Conservation (phyloP, 2,113 vertebrate species). For the Aptenodytes forsteri region DNA sequence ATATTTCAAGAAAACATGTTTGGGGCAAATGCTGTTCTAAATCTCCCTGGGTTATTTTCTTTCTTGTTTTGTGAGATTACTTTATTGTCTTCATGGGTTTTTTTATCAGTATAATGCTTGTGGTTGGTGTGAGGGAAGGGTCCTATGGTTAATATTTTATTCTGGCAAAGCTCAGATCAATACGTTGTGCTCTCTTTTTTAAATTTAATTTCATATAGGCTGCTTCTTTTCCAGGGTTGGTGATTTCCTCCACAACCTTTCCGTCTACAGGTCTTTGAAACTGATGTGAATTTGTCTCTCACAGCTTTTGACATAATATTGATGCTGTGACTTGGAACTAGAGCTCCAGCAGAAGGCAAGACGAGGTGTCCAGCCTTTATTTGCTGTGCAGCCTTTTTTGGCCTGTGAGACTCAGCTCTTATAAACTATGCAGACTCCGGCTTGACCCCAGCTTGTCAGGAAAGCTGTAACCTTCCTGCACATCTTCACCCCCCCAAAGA, state of each 20-base stretch:
- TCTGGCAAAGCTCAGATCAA: slow-evolving; percentile 30
- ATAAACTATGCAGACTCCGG: not conserved
- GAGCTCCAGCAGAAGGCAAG: not conserved
- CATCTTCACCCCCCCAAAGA: not conserved
- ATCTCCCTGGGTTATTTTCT: not conserved
- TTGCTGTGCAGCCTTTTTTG: not conserved
- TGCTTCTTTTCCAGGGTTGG: not conserved
- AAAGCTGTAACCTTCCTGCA: not conserved
- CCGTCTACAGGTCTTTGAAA: not conserved
- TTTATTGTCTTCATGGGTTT: not conserved
- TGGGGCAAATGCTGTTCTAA: not conserved
- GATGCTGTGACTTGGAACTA: not conserved
- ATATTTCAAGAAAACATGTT: not conserved
- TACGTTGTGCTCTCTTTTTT: not conserved
- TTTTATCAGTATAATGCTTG: not conserved
- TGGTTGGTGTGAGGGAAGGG: not conserved
- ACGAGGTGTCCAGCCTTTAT: not conserved
- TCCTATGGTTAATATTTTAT: slow-evolving; percentile 36
- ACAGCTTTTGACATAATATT: not conserved
- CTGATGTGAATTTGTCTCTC: not conserved
- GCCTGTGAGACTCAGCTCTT: not conserved
- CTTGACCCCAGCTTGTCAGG: not conserved
- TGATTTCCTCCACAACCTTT: not conserved
- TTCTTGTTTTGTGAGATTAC: not conserved
- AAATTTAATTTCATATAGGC: not conserved